Conservation (phyloP, 1,140 invertebrate species). For the Cydia splendana region DNA sequence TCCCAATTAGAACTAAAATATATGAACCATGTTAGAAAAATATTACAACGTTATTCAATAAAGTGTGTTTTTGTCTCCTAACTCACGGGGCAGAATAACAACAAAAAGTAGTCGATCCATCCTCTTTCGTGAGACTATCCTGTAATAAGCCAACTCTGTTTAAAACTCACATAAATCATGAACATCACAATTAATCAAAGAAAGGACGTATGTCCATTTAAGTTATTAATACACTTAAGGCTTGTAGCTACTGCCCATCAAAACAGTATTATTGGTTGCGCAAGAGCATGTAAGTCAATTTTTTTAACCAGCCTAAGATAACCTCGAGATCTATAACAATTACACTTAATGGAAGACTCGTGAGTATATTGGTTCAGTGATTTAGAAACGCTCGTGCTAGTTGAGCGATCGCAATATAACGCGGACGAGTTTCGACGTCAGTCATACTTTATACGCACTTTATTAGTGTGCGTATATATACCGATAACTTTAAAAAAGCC, state of each 20-base stretch:
- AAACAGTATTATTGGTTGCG: background rate
- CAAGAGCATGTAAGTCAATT: background rate
- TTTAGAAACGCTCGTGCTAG: background rate
- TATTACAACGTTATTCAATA: no score
- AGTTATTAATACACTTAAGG: background rate
- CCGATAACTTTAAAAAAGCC: background rate
- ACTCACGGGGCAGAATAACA: background rate
- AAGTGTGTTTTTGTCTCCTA: background rate
- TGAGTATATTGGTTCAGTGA: background rate
- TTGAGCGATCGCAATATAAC: background rate
- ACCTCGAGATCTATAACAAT: background rate
- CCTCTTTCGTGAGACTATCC: background rate
- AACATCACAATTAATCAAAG: background rate
- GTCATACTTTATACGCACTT: conserved; percentile 3
- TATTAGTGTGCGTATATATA: conserved; percentile 5
- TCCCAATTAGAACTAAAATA: no score
- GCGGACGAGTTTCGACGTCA: conserved; percentile 4
- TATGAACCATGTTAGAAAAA: no score
- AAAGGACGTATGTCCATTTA: conserved; percentile 1
- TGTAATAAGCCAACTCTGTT: background rate
- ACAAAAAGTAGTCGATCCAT: background rate
- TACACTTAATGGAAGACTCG: background rate
- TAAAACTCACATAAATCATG: background rate
- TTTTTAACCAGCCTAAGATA: background rate
- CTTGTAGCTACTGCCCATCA: background rate